Evolutionary conservation across 2,113 vertebrate species (phyloP).

Genomic region (Crotalus tigris): DNA sequence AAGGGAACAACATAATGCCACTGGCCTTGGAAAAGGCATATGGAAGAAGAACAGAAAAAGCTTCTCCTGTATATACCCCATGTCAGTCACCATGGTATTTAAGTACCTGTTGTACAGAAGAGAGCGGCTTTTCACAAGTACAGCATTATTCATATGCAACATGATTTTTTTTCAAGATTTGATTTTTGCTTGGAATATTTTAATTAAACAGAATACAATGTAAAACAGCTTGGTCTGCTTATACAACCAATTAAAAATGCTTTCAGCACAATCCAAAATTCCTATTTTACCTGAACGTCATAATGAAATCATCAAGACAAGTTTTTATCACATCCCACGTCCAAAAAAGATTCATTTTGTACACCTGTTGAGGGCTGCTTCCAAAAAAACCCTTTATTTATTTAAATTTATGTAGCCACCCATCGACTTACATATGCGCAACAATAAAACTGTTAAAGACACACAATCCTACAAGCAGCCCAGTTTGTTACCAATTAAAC

Average conservation of each 20-base stretch:
- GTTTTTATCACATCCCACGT: not conserved
- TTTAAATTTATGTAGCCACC: not conserved
- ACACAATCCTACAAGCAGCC: not conserved
- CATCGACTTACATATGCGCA: not conserved
- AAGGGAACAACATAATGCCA: not conserved
- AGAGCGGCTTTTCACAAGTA: not conserved
- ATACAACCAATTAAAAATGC: not conserved
- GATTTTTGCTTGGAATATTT: not conserved
- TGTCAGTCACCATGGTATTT: constrained; percentile 15
- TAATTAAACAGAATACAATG: not conserved
- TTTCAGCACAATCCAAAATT: not conserved
- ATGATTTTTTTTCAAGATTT: not conserved
- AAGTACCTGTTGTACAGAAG: not conserved
- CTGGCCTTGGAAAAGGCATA: constrained; percentile 1
- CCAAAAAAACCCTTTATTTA: not conserved
- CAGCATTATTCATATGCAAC: not conserved
- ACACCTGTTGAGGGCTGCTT: not conserved
- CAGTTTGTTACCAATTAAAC: not conserved
- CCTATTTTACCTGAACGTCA: not conserved
- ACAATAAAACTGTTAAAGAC: not conserved
- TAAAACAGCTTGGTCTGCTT: not conserved
- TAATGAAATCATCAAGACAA: not conserved
- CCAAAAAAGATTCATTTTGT: not conserved
- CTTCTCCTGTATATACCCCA: not conserved
- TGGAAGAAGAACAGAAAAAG: not conserved